Percentiles rank a stretch among this genome's conserved stretches.
These are phyloP conservation scores for Propithecus perrieri DNA, from an alignment of 2,797 vertebrate species.

Conservation along the genomic window DNA sequence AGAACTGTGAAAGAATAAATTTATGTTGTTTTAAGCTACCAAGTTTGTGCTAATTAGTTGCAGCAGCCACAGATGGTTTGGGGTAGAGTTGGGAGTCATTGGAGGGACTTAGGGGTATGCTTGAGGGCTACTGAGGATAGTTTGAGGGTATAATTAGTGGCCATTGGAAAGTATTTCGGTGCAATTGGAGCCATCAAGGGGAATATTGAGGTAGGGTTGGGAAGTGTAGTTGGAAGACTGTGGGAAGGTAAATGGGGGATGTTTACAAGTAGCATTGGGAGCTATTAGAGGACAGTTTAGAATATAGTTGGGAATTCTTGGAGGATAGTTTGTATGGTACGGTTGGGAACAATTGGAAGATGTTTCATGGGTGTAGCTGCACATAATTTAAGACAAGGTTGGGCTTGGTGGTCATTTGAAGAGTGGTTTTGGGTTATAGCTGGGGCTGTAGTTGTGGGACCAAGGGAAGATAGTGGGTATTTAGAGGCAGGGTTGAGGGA, in stretches of 20 bases:
- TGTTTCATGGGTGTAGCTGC: slow-evolving; percentile 4
- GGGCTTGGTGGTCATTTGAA: neutral
- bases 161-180: neutral
- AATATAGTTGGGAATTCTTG: neutral
- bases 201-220: neutral
- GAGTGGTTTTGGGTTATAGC: neutral
- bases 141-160: neutral
- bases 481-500: neutral
- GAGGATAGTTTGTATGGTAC: neutral
- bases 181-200: neutral
- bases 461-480: neutral
- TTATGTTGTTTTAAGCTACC: neutral
- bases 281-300: neutral
- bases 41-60: slow-evolving; percentile 1
- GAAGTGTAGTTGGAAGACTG: neutral
- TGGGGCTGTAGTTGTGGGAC: slow-evolving; percentile 7
- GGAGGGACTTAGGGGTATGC: neutral
- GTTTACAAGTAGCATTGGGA: neutral
- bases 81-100: neutral
- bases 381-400: neutral
- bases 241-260: neutral
- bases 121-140: neutral
- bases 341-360: slow-evolving; percentile 8
- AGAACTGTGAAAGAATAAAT: slow-evolving; percentile 39
- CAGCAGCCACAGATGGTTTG: neutral